These are phyloP conservation scores for Porites evermanni DNA, from an alignment of 92 coral and sea anemone species.

Conservation along the genomic window DNA sequence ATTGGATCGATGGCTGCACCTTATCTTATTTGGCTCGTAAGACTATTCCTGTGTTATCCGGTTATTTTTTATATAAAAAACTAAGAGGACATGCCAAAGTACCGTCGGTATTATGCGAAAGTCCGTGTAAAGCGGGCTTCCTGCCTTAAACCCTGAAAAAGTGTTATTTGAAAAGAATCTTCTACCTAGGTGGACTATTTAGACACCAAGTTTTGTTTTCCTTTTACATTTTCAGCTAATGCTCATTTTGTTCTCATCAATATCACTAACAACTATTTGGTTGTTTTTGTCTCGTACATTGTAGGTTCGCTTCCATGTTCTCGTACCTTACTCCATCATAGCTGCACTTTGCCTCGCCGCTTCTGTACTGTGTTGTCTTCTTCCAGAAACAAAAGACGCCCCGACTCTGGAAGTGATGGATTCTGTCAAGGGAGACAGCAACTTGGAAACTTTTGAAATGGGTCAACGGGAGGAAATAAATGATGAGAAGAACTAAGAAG, in stretches of 20 bases:
- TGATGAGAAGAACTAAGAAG: neutral
- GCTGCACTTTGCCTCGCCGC: constrained; percentile 19
- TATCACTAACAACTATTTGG: too few species aligned
- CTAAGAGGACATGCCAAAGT: too few species aligned
- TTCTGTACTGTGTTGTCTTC: constrained; percentile 9
- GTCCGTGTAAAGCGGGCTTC: too few species aligned
- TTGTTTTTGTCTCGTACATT: constrained; percentile 6
- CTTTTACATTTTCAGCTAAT: too few species aligned
- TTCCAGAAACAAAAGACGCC: constrained; percentile 35
- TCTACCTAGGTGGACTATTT: too few species aligned
- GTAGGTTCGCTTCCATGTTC: constrained; percentile 40
- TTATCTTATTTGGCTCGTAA: constrained; percentile 34
- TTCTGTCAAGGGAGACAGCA: neutral
- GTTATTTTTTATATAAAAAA: too few species aligned
- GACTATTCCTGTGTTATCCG: neutral
- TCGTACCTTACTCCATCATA: constrained; percentile 40
- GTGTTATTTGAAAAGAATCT: too few species aligned
- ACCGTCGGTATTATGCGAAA: too few species aligned
- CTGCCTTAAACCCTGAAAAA: too few species aligned
- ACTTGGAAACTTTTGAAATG: neutral
- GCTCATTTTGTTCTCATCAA: too few species aligned
- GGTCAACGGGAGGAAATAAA: neutral
- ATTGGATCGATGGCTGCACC: constrained; percentile 40
- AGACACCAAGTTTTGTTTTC: too few species aligned
- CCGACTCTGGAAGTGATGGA: constrained; percentile 26